Conservation (phyloP, 1,140 invertebrate species). For the Drosophila sturtevanti region DNA sequence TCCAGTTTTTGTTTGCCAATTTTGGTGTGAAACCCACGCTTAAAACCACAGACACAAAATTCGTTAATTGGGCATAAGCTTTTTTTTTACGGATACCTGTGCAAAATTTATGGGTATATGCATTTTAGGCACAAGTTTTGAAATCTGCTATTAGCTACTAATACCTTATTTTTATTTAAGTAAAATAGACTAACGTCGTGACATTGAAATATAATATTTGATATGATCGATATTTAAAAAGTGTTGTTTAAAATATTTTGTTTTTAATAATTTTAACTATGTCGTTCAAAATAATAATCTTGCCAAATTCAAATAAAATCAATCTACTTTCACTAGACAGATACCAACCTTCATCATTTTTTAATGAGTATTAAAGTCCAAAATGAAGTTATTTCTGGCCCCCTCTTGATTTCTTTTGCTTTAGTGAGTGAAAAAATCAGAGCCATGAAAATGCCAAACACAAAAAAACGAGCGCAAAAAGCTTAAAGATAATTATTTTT, state of each 20-base stretch:
- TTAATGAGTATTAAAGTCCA: not conserved
- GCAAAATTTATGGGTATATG: not conserved
- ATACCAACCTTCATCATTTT: too few species aligned
- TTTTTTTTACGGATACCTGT: not conserved
- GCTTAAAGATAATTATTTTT: constrained; percentile 20
- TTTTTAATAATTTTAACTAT: too few species aligned
- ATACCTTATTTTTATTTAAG: too few species aligned
- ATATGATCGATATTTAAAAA: too few species aligned
- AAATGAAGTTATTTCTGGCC: not conserved
- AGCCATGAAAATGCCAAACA: constrained; percentile 15
- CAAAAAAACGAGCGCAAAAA: constrained; percentile 27
- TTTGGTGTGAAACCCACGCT: constrained; percentile 38
- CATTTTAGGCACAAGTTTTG: not conserved
- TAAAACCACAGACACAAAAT: not conserved
- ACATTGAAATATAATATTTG: too few species aligned
- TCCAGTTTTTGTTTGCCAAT: constrained; percentile 19
- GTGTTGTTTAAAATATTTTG: too few species aligned
- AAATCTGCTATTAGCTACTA: too few species aligned
- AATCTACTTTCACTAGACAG: too few species aligned
- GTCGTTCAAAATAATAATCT: too few species aligned
- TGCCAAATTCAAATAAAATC: not conserved
- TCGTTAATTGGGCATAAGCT: constrained; percentile 21
- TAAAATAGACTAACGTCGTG: too few species aligned
- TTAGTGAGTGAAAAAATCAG: not conserved
- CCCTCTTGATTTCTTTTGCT: not conserved